phyloP scores from a whole-genome alignment of 1,140 invertebrate genomes.

The Ruditapes philippinarum region DNA sequence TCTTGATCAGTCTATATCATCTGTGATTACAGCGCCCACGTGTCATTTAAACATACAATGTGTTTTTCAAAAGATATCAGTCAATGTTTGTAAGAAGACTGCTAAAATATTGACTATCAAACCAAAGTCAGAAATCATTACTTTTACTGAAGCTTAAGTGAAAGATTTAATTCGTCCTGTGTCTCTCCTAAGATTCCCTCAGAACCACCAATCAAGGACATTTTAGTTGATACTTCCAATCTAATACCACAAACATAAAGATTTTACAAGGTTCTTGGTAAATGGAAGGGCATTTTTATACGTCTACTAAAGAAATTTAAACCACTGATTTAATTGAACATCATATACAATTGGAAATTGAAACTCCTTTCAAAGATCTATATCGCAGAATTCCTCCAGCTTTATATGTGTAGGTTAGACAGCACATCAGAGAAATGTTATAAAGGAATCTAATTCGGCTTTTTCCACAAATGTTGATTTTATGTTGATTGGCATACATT shows the following conservation, averaged over 20 bases:
- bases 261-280: not conserved
- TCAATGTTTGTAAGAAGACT: slow-evolving; percentile 9
- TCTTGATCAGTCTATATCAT: not conserved
- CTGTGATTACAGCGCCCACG: slow-evolving; percentile 28
- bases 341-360: slow-evolving; percentile 22
- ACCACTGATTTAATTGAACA: slow-evolving; percentile 38
- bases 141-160: not conserved
- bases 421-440: too few species aligned
- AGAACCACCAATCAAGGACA: not conserved
- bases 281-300: too few species aligned
- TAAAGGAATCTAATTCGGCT: too few species aligned
- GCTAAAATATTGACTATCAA: not conserved
- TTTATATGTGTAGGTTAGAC: too few species aligned
- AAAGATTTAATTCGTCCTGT: not conserved
- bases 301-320: too few species aligned
- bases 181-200: not conserved
- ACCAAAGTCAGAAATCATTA: not conserved
- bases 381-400: too few species aligned
- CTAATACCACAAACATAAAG: not conserved
- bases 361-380: too few species aligned
- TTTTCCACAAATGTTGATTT: too few species aligned
- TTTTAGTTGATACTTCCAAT: slow-evolving; percentile 10
- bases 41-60: not conserved
- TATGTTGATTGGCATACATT: slow-evolving; percentile 87
- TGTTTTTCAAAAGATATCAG: not conserved